Base-by-base conservation (phyloP, 2,888 invertebrate genomes). In the Synanthedon formicaeformis region DNA sequence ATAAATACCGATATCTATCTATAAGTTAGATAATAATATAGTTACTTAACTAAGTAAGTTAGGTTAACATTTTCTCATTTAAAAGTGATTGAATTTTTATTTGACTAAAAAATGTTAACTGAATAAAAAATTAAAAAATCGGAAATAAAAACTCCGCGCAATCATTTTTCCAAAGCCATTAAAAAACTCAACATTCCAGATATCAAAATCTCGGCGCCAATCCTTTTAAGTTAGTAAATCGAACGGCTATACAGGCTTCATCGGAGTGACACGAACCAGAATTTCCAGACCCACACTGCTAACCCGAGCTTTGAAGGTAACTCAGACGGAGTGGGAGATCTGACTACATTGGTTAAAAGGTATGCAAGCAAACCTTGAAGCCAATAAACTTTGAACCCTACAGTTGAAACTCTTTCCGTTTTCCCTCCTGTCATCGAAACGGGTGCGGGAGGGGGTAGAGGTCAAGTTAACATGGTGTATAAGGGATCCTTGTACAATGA, bases 401-500 rank as follows among this genome's bases (percentile, higher is more conserved):
- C 52, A 56, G 59, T 61, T 62, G 55, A 62, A 61, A 57, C 57
- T 58, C 53, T 57, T 63, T 59, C 55, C 56, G 41, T 18, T 40
- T 52, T 51, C 56, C 57, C 14, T 49, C 12, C 60, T 41, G 56
- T 56, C 58, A 63, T 60, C 56, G 52, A 55, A 57, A 51, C 56
- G 41, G 52, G 45, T 50, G 53, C 18, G 51, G 57, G 57, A 63
- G 53, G 60, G 64, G 40, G 53, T 23, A 63, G 66, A 2, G 41
- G 41, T 45, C 67, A 56, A 23, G 56, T 60, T 60, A 57, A 49
- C 53, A 23, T 75, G 72, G 80, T 54, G 60, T 57, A 56, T 62
- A 67, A 73, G 67, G 76, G 75, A 80, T 78, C 75, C 76, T 75
- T 73, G 73, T 76, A 82, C 83, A 83, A 83, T 81, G 83, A 81